A percentile compares a stretch with the other conserved stretches of the same genome.
Evolutionary conservation across 1,140 invertebrate species (phyloP).

Genomic region (Lucilia cuprina): DNA sequence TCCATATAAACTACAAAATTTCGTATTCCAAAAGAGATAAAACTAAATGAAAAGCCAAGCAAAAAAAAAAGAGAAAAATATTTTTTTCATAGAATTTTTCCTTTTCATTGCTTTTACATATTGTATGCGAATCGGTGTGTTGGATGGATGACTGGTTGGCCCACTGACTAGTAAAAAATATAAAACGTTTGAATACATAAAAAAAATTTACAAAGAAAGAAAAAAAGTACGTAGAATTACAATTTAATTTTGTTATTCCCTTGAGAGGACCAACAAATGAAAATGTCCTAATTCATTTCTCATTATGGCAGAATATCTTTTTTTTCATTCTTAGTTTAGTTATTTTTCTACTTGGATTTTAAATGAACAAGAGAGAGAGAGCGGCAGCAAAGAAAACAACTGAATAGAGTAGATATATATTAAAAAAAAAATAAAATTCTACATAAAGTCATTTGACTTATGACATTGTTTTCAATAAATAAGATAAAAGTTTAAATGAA

Average conservation of each 20-base stretch:
- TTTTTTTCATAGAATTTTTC: not conserved
- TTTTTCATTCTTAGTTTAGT: not conserved
- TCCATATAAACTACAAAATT: not conserved
- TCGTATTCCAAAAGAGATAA: conserved; percentile 10
- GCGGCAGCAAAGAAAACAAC: too few relatives aligned
- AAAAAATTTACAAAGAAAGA: not conserved
- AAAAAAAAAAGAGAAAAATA: not conserved
- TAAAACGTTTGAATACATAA: not conserved
- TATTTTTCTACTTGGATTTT: not conserved
- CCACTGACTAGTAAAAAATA: not conserved
- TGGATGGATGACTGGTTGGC: too few relatives aligned
- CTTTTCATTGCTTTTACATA: not conserved
- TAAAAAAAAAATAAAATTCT: not conserved
- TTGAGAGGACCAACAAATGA: conserved; percentile 22
- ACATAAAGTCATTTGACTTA: conserved; percentile 20
- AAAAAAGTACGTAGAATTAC: not conserved
- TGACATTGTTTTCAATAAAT: conserved; percentile 33
- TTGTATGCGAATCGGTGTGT: not conserved
- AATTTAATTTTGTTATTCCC: conserved; percentile 34
- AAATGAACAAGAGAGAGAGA: not conserved
- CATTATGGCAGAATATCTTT: conserved; percentile 22
- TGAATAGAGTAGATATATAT: too few relatives aligned
- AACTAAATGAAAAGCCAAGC: not conserved
- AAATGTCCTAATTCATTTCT: conserved; percentile 32
- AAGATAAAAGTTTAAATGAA: conserved; percentile 23